These are phyloP conservation scores for Entomobrya proxima DNA, from an alignment of 2,888 invertebrate species.

Conservation along the genomic window DNA sequence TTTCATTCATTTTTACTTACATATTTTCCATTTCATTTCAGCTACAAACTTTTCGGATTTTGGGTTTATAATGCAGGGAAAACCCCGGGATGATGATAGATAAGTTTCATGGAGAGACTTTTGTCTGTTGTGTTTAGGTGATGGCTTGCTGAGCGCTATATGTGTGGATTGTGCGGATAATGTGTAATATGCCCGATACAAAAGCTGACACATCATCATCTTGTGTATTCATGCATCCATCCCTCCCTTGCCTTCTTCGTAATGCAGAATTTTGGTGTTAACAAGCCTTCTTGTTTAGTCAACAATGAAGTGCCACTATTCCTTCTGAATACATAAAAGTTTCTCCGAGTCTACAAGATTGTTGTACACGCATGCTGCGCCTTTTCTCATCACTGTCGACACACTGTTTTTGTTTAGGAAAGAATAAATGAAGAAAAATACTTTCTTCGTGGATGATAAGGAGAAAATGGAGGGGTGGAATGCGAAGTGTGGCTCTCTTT, in stretches of 20 bases:
- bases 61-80: constrained; percentile 30
- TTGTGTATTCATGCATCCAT: constrained; percentile 31
- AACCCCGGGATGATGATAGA: constrained; percentile 20
- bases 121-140: constrained; percentile 17
- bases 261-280: constrained; percentile 49
- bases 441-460: constrained; percentile 43
- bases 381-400: constrained; percentile 42
- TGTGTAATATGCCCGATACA: constrained; percentile 39
- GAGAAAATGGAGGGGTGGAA: background rate
- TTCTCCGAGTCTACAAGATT: constrained; percentile 46
- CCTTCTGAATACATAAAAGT: constrained; percentile 57
- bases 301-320: constrained; percentile 64
- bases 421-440: constrained; percentile 39
- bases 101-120: background rate
- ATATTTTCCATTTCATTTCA: constrained; percentile 65
- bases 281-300: constrained; percentile 68
- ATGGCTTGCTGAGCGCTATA: constrained; percentile 41
- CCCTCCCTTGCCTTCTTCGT: too few species aligned
- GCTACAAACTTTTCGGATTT: constrained; percentile 47
- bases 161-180: constrained; percentile 47
- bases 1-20: constrained; percentile 59
- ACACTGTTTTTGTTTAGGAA: background rate
- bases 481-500: constrained; percentile 3
- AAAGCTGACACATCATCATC: constrained; percentile 61
- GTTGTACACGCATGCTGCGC: constrained; percentile 45